Base-by-base conservation (phyloP, 2,113 vertebrate genomes). In the Caranx melampygus region DNA sequence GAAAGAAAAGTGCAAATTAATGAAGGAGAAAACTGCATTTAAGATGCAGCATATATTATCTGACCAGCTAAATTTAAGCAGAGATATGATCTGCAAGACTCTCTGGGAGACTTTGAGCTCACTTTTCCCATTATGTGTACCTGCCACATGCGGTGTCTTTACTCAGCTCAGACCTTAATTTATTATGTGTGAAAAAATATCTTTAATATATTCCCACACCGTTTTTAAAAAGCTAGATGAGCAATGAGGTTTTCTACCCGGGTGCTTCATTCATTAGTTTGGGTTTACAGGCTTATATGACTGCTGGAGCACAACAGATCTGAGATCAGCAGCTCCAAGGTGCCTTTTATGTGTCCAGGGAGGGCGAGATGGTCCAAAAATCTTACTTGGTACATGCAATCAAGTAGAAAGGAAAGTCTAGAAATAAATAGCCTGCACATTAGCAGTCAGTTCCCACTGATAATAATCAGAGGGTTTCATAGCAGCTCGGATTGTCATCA, bases 21-120 rank as follows among this genome's bases (percentile, higher is more conserved):
- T 88, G 86, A 92, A 77, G 84, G 70, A 37, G 87, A 88, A 87
- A 83, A 84, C 70, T 68, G 44, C 66, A 78, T 90, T 87, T 83
- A 59, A 83, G 55, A 88, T 81, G 47, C 26, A 13, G 42, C 66
- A 74, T 57, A 74, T 65, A 70, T 82, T 44, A 72, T 85, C 63
- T 76, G 65, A 85, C 71, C 33, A 0, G 57, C 34, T 81, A 35
- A 35, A 64, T 81, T 79, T 68, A 71, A 76, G 55, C 34, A 18
- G 1, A 74, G 58, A 81, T 83, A 57, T 15, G 55, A 78, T 76
- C 31, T 58, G 42, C 37, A 49, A 70, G 35, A 37, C 21, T 78
- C 66, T 51, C 20, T 31, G 34, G 14, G 47, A 76, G 35, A 76
- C 70, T 84, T 84, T 72, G 72, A 72, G 82, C 58, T 61, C 7